Evolutionary conservation across 1,140 invertebrate species (phyloP).

Genomic region (Oedothorax gibbosus): DNA sequence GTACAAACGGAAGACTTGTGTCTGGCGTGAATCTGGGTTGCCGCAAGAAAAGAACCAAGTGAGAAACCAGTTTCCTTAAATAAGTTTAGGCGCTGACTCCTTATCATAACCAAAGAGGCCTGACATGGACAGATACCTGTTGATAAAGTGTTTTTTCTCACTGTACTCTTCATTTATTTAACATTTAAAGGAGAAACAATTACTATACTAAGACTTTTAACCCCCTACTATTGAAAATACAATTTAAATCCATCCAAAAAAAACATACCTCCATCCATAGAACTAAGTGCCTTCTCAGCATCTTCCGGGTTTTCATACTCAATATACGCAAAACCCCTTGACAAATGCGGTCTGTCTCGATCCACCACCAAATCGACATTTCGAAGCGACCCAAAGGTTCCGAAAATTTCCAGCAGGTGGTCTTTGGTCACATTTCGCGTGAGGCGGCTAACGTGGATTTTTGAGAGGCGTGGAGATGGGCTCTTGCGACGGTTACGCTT

Average conservation of each 20-base stretch:
- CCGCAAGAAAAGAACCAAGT: too few species aligned
- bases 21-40: too few species aligned
- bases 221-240: too few species aligned
- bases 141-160: too few species aligned
- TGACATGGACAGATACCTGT: too few species aligned
- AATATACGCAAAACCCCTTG: slow-evolving; percentile 92
- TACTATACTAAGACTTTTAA: too few species aligned
- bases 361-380: slow-evolving; percentile 90
- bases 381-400: slow-evolving; percentile 90
- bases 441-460: slow-evolving; percentile 92
- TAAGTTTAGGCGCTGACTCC: too few species aligned
- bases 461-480: slow-evolving; percentile 82
- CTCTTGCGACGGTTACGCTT: slow-evolving; percentile 77
- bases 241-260: background rate
- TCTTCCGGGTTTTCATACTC: slow-evolving; percentile 94
- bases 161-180: too few species aligned
- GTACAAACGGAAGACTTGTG: too few species aligned
- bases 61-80: too few species aligned
- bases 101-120: too few species aligned
- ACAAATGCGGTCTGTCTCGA: slow-evolving; percentile 84
- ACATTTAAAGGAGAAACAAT: too few species aligned
- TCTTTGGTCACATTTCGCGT: slow-evolving; percentile 91
- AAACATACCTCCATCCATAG: slow-evolving; percentile 92
- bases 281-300: slow-evolving; percentile 98
- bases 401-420: slow-evolving; percentile 95